Percentiles rank a stretch among this genome's conserved stretches.
Conservation (phyloP, 23 tunicate genomes). For the Phallusia fumigata region DNA sequence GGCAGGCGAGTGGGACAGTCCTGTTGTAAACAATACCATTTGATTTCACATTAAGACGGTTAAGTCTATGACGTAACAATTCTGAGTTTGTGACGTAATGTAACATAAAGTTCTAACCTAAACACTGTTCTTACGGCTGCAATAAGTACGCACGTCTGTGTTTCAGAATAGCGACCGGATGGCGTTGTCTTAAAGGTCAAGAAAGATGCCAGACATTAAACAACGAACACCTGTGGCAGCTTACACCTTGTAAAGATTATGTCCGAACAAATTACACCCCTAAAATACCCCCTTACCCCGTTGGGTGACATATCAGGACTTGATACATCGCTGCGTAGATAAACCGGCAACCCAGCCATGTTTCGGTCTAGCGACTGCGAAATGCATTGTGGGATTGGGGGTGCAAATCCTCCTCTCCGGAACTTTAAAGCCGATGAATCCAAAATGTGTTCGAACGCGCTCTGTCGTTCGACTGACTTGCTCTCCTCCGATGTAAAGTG, state of each 20-base stretch:
- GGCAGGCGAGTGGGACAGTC: no score
- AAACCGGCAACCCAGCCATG: slow-evolving; percentile 34
- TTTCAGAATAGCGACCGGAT: no score
- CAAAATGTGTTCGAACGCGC: not conserved
- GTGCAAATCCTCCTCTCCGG: not conserved
- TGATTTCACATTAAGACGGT: no score
- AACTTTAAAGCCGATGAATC: not conserved
- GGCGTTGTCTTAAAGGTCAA: not conserved
- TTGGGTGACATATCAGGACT: slow-evolving; percentile 34
- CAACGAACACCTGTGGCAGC: not conserved
- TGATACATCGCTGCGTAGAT: slow-evolving; percentile 31
- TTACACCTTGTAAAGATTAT: not conserved
- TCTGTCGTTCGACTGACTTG: slow-evolving; percentile 3
- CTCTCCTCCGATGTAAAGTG: slow-evolving; percentile 1
- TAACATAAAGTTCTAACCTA: no score
- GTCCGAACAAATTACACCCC: not conserved
- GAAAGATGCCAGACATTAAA: not conserved
- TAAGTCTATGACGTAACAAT: no score
- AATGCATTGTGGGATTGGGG: not conserved
- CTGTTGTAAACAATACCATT: no score
- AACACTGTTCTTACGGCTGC: no score
- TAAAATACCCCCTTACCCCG: slow-evolving; percentile 27
- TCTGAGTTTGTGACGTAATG: no score
- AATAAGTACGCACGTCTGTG: no score
- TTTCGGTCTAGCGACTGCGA: not conserved